Conservation (phyloP, 2,113 vertebrate genomes). For the Etheostoma cragini region DNA sequence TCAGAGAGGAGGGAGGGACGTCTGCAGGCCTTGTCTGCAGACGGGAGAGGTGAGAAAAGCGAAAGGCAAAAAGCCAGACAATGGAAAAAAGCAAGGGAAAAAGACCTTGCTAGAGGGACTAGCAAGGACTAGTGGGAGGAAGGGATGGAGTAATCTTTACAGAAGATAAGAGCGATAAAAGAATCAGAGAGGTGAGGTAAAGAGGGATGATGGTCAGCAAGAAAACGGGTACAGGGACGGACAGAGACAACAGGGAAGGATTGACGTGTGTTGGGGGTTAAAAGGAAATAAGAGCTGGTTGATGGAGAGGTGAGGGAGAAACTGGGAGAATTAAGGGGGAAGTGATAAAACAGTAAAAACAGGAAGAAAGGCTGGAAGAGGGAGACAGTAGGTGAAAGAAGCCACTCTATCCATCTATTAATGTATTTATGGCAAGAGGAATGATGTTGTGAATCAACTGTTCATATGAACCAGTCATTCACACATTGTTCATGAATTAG, state of each 20-base stretch:
- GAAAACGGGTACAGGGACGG: constrained; percentile 23
- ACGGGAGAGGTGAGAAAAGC: constrained; percentile 24
- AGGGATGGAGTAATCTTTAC: constrained; percentile 20
- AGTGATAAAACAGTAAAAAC: neutral
- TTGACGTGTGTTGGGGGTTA: neutral
- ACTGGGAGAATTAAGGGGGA: neutral
- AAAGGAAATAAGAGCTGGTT: constrained; percentile 14
- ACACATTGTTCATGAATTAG: neutral
- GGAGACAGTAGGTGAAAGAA: neutral
- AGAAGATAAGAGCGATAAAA: constrained; percentile 14
- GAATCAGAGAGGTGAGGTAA: constrained; percentile 32
- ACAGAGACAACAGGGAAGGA: constrained; percentile 5
- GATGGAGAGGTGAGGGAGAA: neutral
- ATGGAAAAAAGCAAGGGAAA: constrained; percentile 4
- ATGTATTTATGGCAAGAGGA: neutral
- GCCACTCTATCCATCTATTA: neutral
- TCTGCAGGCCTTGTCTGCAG: neutral
- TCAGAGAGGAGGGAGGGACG: constrained; percentile 37
- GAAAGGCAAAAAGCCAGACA: constrained; percentile 15
- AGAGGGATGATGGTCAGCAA: constrained; percentile 27
- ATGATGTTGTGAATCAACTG: neutral
- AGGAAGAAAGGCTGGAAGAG: neutral
- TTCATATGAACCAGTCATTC: neutral
- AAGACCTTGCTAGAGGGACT: neutral
- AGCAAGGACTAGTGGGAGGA: neutral